Percentiles rank a stretch among this genome's conserved stretches.
Conservation (phyloP, 2,113 vertebrate genomes). For the Tympanuchus pallidicinctus region DNA sequence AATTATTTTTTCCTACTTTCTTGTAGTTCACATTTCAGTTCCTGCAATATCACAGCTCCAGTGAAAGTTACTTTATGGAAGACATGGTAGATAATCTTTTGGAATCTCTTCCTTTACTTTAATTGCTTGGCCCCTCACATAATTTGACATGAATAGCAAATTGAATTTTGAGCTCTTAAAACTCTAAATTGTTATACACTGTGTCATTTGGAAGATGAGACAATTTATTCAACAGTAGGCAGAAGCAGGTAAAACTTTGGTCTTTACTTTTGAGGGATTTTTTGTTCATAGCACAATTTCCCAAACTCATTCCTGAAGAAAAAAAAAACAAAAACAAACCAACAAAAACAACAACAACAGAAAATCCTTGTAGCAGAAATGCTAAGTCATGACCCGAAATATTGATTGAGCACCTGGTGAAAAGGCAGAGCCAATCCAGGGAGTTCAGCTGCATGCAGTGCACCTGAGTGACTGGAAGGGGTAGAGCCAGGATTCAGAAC, state of each 20-base stretch:
- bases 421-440: no score
- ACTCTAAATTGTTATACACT: neutral
- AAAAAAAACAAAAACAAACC: no score
- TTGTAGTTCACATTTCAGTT: neutral
- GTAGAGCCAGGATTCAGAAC: no score
- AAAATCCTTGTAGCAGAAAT: no score
- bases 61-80: neutral
- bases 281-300: neutral
- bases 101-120: neutral
- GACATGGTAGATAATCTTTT: neutral
- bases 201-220: neutral
- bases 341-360: no score
- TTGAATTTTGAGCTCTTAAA: neutral
- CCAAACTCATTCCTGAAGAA: neutral
- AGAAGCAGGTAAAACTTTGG: neutral
- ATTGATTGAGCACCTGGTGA: no score
- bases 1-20: neutral
- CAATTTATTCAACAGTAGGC: neutral
- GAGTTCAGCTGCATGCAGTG: no score
- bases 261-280: neutral
- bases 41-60: neutral
- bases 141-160: neutral
- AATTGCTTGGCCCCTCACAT: neutral
- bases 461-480: no score
- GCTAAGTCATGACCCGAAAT: no score